These are phyloP conservation scores for Pollimyrus isidori DNA, from an alignment of 2,113 vertebrate genomes.

Conservation along the genomic window DNA sequence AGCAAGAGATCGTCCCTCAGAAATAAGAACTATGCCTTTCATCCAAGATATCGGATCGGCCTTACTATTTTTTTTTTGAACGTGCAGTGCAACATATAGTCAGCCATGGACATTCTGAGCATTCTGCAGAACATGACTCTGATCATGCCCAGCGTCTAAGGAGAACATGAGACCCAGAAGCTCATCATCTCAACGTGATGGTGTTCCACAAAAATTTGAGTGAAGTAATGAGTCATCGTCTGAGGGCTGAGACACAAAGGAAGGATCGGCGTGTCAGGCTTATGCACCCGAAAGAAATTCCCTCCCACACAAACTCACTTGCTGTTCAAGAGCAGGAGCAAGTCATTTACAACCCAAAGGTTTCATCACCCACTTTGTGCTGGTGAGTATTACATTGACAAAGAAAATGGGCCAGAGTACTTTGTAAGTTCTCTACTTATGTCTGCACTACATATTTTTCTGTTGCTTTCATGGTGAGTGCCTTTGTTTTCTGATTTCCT, in stretches of 20 bases:
- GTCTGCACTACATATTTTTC: not conserved
- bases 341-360: not conserved
- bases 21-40: not conserved
- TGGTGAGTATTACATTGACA: not conserved
- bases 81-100: not conserved
- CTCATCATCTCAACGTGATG: not conserved
- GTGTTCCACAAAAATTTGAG: not conserved
- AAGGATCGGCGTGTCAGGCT: slow-evolving; percentile 30
- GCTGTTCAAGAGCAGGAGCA: not conserved
- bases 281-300: not conserved
- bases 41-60: not conserved
- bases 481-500: not conserved
- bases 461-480: not conserved
- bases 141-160: not conserved
- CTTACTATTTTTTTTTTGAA: not conserved
- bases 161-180: not conserved
- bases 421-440: not conserved
- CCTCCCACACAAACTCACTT: not conserved
- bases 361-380: not conserved
- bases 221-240: slow-evolving; percentile 21
- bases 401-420: not conserved
- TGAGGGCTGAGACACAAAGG: slow-evolving; percentile 29
- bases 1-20: not conserved
- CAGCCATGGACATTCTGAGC: not conserved
- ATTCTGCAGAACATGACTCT: not conserved